Evolutionary conservation across 2,888 invertebrate genomes (phyloP).

Genomic region (Caenorhabditis sp.): DNA sequence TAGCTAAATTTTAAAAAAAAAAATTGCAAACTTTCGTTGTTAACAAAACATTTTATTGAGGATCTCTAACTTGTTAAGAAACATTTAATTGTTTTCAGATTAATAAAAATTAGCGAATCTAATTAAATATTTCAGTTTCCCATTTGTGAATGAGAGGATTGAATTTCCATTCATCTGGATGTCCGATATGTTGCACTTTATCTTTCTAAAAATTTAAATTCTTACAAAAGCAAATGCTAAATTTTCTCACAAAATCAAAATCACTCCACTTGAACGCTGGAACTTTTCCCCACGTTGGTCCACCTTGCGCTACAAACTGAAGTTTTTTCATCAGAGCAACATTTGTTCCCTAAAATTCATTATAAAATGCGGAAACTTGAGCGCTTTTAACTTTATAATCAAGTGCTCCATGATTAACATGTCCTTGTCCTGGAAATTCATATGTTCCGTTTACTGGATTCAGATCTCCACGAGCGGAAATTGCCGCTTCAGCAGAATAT

Average conservation of each 20-base stretch:
- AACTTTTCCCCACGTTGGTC: slow-evolving; percentile 86
- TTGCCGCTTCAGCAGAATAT: slow-evolving; percentile 88
- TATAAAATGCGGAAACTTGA: not conserved
- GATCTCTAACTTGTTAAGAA: too few relatives aligned
- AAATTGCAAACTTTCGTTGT: not conserved
- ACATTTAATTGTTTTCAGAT: slow-evolving; percentile 11
- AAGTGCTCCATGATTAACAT: slow-evolving; percentile 88
- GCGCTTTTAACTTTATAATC: slow-evolving; percentile 87
- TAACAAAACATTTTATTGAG: not conserved
- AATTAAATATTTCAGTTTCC: slow-evolving; percentile 79
- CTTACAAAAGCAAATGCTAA: too few relatives aligned
- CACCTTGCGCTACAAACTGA: slow-evolving; percentile 86
- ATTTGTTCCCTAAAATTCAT: slow-evolving; percentile 82
- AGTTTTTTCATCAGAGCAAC: slow-evolving; percentile 82
- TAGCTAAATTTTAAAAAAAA: slow-evolving; percentile 33
- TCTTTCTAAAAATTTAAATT: slow-evolving; percentile 59
- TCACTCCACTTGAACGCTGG: slow-evolving; percentile 90
- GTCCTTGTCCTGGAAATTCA: slow-evolving; percentile 87
- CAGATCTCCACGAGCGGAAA: slow-evolving; percentile 88
- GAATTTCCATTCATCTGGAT: slow-evolving; percentile 90
- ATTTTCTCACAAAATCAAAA: slow-evolving; percentile 86
- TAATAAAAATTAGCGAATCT: too few relatives aligned
- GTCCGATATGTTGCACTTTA: slow-evolving; percentile 86
- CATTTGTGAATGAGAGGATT: slow-evolving; percentile 85
- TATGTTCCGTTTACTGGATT: slow-evolving; percentile 88